Evolutionary conservation across 1,140 invertebrate genomes (phyloP).

Genomic region (Papilio xuthus): DNA sequence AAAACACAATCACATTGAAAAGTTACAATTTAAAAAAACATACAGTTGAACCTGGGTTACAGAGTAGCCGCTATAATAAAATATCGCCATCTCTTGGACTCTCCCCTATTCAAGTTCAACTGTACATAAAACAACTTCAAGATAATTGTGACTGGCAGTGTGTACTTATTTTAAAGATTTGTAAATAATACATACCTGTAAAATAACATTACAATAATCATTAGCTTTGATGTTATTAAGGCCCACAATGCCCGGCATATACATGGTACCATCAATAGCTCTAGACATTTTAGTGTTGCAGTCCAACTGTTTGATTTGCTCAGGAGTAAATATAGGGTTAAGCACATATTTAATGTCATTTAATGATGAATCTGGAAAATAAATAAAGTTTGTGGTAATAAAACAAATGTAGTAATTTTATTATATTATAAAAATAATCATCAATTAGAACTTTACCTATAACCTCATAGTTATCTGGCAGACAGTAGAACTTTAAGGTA

Average conservation of each 20-base stretch:
- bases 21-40: background rate
- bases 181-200: conserved; percentile 87
- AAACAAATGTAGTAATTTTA: too few relatives aligned
- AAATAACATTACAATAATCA: conserved; percentile 99
- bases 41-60: too few relatives aligned
- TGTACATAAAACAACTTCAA: too few relatives aligned
- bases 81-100: too few relatives aligned
- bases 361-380: conserved; percentile 93
- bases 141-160: background rate
- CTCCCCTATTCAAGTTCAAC: too few relatives aligned
- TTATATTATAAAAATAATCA: too few relatives aligned
- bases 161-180: background rate
- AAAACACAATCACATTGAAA: background rate
- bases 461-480: conserved; percentile 99
- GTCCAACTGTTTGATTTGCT: conserved; percentile 92
- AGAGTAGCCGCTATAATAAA: too few relatives aligned
- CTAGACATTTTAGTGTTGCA: conserved; percentile 92
- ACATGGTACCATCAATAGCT: conserved; percentile 98
- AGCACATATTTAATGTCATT: conserved; percentile 99
- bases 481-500: conserved; percentile 98
- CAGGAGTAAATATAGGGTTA: conserved; percentile 96
- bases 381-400: background rate
- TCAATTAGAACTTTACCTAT: conserved; percentile 85
- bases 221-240: conserved; percentile 99
- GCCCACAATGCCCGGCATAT: conserved; percentile 97